These are phyloP conservation scores for Ennomos quercinarius DNA, from an alignment of 2,888 invertebrate species.

Conservation along the genomic window DNA sequence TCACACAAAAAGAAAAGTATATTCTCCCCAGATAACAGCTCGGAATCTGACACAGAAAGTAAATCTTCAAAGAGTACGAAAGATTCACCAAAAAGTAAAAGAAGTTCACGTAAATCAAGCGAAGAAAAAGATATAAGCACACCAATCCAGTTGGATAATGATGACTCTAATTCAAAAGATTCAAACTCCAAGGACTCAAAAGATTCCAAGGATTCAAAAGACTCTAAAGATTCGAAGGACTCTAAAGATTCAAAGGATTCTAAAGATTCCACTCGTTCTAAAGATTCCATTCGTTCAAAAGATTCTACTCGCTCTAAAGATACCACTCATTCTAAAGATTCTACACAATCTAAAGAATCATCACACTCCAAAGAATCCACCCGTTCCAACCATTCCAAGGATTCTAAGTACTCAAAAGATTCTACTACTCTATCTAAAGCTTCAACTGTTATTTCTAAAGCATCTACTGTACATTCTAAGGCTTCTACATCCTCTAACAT, in stretches of 20 bases:
- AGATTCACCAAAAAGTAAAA: slow-evolving; percentile 59
- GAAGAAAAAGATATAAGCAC: slow-evolving; percentile 65
- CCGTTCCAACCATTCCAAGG: slow-evolving; percentile 35
- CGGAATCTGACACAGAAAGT: slow-evolving; percentile 76
- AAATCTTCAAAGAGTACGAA: slow-evolving; percentile 53
- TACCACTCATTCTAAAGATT: slow-evolving; percentile 49
- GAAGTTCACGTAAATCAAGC: slow-evolving; percentile 69
- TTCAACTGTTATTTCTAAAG: slow-evolving; percentile 13
- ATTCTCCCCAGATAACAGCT: slow-evolving; percentile 91
- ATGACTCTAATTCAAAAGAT: slow-evolving; percentile 58
- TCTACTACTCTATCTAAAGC: slow-evolving; percentile 36
- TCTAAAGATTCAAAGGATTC: slow-evolving; percentile 33
- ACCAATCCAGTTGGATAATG: slow-evolving; percentile 60
- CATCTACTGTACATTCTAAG: not conserved
- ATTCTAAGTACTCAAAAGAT: slow-evolving; percentile 34
- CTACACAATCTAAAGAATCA: slow-evolving; percentile 23
- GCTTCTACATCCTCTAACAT: not conserved
- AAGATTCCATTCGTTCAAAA: slow-evolving; percentile 35
- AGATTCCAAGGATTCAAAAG: slow-evolving; percentile 33
- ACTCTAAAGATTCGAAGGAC: slow-evolving; percentile 24
- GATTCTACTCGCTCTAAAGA: slow-evolving; percentile 23
- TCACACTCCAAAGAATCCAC: slow-evolving; percentile 49
- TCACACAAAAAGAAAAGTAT: slow-evolving; percentile 90
- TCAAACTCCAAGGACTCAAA: slow-evolving; percentile 53
- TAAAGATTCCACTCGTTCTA: slow-evolving; percentile 29